Percentiles rank a stretch among this genome's conserved stretches.
phyloP scores from a whole-genome alignment of 2,888 invertebrate species.

The Platycheirus rosarum region DNA sequence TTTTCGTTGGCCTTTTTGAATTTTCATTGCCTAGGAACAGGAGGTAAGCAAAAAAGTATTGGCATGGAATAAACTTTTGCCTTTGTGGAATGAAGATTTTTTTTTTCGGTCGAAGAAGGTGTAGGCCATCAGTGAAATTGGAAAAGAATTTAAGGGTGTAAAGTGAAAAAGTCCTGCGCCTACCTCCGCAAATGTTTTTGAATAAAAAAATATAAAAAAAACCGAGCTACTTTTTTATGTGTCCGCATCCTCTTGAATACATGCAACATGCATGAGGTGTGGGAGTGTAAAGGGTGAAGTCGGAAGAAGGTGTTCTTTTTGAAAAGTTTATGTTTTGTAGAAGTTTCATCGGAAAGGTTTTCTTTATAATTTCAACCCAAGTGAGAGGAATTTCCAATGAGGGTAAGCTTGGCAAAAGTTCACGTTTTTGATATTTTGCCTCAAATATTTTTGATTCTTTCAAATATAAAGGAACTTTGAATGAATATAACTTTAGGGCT shows the following conservation, averaged over 20 bases:
- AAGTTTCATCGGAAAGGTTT: conserved; percentile 8
- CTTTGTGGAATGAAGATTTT: conserved; percentile 8
- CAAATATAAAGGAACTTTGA: neutral
- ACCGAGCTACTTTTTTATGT: conserved; percentile 5
- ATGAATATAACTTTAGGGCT: neutral
- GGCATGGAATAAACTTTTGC: conserved; percentile 20
- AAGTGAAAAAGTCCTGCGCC: conserved; percentile 4
- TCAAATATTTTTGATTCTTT: conserved; percentile 24
- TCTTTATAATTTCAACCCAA: neutral
- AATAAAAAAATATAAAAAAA: conserved; percentile 19
- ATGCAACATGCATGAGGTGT: neutral
- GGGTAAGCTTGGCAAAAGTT: conserved; percentile 12
- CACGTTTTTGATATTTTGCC: conserved; percentile 13
- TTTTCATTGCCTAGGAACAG: conserved; percentile 3
- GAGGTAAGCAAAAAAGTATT: neutral
- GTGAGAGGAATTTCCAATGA: conserved; percentile 19
- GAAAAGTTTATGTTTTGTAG: conserved; percentile 9
- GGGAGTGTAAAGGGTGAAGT: conserved; percentile 10
- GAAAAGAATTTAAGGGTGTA: conserved; percentile 16
- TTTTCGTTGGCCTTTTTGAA: conserved; percentile 13
- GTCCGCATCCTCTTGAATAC: neutral
- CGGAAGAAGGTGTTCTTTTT: neutral
- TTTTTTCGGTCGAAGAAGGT: neutral
- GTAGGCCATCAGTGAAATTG: neutral
- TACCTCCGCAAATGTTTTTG: conserved; percentile 18